A percentile compares a stretch with the other conserved stretches of the same genome.
Evolutionary conservation across 2,888 invertebrate genomes (phyloP).

Genomic region (Agriotes lineatus): DNA sequence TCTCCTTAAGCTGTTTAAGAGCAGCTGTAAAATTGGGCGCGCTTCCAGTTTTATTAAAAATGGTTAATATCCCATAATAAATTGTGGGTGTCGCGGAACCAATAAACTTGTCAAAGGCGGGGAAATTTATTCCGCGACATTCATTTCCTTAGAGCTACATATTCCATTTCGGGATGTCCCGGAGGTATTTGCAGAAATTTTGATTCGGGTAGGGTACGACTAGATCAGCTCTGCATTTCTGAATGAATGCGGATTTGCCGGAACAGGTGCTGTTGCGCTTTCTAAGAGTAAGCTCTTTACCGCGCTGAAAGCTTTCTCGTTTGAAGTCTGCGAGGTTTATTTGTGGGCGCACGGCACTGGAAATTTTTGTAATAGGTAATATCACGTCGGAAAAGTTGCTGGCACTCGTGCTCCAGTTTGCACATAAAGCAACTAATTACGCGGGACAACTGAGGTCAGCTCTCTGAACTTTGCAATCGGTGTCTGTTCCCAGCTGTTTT

Average conservation of each 20-base stretch:
- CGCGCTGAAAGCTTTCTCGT: background rate
- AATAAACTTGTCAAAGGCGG: conserved; percentile 29
- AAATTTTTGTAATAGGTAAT: background rate
- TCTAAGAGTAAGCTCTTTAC: background rate
- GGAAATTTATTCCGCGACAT: conserved; percentile 23
- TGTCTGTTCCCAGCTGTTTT: background rate
- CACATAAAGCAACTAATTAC: conserved; percentile 3
- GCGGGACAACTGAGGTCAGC: conserved; percentile 1
- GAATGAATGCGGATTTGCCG: conserved; percentile 6
- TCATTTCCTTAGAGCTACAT: conserved; percentile 24
- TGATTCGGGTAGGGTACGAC: conserved; percentile 14
- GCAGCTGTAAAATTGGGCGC: conserved; percentile 1
- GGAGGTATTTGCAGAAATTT: conserved; percentile 28
- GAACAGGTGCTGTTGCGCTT: background rate
- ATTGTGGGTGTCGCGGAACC: conserved; percentile 22
- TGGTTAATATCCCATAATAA: conserved; percentile 17
- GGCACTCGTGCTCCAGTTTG: background rate
- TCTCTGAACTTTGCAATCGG: background rate
- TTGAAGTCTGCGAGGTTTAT: background rate
- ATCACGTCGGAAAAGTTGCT: background rate
- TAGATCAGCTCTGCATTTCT: conserved; percentile 15
- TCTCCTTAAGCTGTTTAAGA: conserved; percentile 8
- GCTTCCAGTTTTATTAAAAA: conserved; percentile 15
- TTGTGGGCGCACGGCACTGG: background rate
- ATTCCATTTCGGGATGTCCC: conserved; percentile 25